phyloP scores from a whole-genome alignment of 2,113 vertebrate species.

The Clarias gariepinus region DNA sequence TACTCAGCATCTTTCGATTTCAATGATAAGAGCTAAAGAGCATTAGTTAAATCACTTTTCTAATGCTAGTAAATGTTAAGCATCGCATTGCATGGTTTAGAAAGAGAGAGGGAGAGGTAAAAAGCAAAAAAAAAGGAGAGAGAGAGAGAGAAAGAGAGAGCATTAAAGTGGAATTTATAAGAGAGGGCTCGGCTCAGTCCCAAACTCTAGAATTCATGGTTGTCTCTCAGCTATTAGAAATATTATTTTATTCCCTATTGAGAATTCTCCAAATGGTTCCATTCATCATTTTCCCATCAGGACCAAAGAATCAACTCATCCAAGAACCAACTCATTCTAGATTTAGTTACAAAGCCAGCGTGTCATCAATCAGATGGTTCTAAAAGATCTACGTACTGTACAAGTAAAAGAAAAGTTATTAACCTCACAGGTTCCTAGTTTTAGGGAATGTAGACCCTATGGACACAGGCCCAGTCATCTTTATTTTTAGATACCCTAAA shows the following conservation, averaged over 20 bases:
- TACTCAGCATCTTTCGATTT: background rate
- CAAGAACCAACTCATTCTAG: background rate
- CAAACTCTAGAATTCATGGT: background rate
- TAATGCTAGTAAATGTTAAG: background rate
- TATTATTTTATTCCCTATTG: constrained; percentile 2
- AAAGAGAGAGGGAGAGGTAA: background rate
- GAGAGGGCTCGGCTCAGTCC: background rate
- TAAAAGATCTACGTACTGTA: background rate
- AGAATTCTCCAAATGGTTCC: background rate
- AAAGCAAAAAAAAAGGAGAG: too few relatives aligned
- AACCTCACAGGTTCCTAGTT: background rate
- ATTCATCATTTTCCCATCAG: constrained; percentile 5
- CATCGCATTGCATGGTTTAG: background rate
- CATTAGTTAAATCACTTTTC: background rate
- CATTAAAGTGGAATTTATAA: background rate
- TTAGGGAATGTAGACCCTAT: too few relatives aligned
- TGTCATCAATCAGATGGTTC: background rate
- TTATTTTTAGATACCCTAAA: too few relatives aligned
- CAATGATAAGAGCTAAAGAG: background rate
- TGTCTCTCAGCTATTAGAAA: background rate
- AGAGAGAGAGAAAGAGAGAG: constrained; percentile 9
- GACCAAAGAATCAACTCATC: background rate
- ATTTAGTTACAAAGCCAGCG: background rate
- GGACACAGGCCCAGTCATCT: too few relatives aligned
- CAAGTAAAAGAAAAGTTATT: background rate